These are phyloP conservation scores for Pelochelys cantorii DNA, from an alignment of 2,797 vertebrate genomes.

Conservation along the genomic window DNA sequence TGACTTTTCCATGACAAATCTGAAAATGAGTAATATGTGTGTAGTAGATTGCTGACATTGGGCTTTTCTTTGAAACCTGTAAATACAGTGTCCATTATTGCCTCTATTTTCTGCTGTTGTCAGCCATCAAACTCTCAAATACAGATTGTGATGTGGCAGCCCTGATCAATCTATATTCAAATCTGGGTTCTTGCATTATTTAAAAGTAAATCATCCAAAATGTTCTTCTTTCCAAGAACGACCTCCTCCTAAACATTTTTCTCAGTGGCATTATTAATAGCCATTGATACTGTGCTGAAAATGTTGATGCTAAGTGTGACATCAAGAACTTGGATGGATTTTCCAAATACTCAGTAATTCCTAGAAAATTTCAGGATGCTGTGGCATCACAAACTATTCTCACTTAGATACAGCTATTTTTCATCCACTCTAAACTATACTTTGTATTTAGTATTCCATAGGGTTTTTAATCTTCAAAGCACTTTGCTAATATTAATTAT, in stretches of 20 bases:
- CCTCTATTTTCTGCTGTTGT: constrained; percentile 6
- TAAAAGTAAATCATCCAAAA: constrained; percentile 20
- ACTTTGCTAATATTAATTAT: background rate
- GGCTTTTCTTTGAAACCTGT: constrained; percentile 43
- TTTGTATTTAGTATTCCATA: background rate
- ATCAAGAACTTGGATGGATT: background rate
- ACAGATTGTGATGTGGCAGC: constrained; percentile 13
- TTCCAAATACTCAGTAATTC: background rate
- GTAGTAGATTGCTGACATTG: constrained; percentile 43
- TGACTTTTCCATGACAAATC: constrained; percentile 7
- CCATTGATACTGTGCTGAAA: background rate
- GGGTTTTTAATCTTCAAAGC: background rate
- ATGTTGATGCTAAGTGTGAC: background rate
- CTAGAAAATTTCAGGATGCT: background rate
- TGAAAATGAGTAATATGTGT: background rate
- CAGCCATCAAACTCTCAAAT: background rate
- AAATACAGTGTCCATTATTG: constrained; percentile 22
- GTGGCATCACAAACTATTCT: background rate
- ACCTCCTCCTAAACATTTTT: background rate
- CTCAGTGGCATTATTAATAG: background rate
- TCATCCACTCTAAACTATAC: background rate
- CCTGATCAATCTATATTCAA: background rate
- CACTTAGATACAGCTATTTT: background rate
- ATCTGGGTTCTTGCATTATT: constrained; percentile 1
- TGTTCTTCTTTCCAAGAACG: background rate